phyloP scores from a whole-genome alignment of 2,888 invertebrate species.

The Eristalis tenax region DNA sequence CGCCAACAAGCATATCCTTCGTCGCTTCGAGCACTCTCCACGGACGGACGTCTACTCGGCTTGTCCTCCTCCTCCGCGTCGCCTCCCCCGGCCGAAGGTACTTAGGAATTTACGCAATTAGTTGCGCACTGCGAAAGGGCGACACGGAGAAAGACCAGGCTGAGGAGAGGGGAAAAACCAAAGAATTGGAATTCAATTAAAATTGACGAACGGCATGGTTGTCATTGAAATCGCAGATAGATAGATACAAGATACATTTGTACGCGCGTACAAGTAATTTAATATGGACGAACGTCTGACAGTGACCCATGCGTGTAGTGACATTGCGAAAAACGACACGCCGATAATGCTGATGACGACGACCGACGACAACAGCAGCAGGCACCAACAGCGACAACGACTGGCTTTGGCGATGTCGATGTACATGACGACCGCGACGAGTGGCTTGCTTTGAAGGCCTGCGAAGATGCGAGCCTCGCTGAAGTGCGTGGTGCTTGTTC shows the following conservation, averaged over 20 bases:
- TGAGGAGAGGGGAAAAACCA: constrained; percentile 19
- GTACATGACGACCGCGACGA: background rate
- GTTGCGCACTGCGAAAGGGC: constrained; percentile 45
- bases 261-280: constrained; percentile 42
- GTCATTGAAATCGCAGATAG: constrained; percentile 70
- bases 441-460: background rate
- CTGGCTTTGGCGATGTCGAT: background rate
- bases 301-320: constrained; percentile 49
- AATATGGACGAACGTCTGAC: constrained; percentile 63
- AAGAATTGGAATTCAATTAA: constrained; percentile 67
- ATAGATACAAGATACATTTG: constrained; percentile 48
- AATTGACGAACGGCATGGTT: constrained; percentile 70
- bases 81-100: background rate
- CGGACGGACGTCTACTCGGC: background rate
- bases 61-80: background rate
- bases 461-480: background rate
- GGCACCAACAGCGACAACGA: background rate
- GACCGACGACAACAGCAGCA: background rate
- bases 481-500: constrained; percentile 1
- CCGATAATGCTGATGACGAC: background rate
- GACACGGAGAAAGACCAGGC: background rate
- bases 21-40: constrained; percentile 51
- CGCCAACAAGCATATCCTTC: constrained; percentile 72
- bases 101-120: constrained; percentile 71
- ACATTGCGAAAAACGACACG: constrained; percentile 43